Evolutionary conservation across 1,140 invertebrate species (phyloP), one percentile per base, ranked within the genome.

Genomic region (Apocrypta bakeri): DNA sequence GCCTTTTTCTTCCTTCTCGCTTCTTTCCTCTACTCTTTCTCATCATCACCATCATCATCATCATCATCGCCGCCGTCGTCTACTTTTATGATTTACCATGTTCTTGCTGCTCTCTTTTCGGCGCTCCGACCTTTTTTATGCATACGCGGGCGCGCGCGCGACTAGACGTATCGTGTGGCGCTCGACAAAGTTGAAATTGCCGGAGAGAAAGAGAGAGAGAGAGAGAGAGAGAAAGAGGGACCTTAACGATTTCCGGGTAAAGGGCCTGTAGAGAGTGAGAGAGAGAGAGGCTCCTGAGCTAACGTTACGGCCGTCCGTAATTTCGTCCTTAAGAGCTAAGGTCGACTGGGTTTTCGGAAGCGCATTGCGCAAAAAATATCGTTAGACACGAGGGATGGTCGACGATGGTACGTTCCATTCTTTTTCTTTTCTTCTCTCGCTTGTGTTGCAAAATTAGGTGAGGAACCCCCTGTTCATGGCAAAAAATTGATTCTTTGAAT

Each of bases 181-280:
- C 21, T 81, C 83, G 84, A 87, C 86, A 86, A 83, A 87, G 83
- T 87, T 83, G 78, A 76, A 78, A 63, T 63, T 71, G 21, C 73
- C 25, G 27, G 75, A 77, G 40, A 25, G 75, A 77, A 42, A 48
- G 21, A 33, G 61, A 48, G 40, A 24, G 33, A 63, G 48, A n/a
- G n/a, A n/a, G n/a, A n/a, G n/a, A n/a, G n/a, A n/a, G n/a, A n/a
- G n/a, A n/a, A n/a, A 69, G 48, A 68, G 64, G 29, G 75, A 79
- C 25, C 64, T 86, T 87, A 88, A 89, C 84, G 88, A 89, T 88
- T 89, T 88, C 88, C 87, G 87, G 85, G 85, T 89, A 88, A 85
- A 81, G 64, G 63, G 69, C 56, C 76, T n/a, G 33, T 4, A 56
- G 48, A n/a, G 21, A 25, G 48, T 24, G 66, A 68, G 64, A 73